phyloP scores from a whole-genome alignment of 2,888 invertebrate species.

The Drosophila stalkeri region DNA sequence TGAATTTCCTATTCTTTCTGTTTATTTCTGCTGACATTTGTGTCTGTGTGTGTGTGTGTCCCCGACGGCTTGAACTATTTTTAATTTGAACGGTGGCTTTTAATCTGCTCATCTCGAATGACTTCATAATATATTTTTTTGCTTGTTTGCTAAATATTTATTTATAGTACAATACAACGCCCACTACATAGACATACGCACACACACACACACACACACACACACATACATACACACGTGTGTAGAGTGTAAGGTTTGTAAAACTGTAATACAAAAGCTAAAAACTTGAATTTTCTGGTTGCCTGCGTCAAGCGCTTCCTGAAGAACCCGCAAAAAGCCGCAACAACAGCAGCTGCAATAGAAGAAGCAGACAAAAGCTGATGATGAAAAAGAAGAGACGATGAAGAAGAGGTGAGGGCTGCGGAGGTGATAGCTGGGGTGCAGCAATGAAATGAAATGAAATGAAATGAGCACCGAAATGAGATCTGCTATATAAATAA shows the following conservation, averaged over 20 bases:
- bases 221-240: background rate
- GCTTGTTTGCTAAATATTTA: slow-evolving; percentile 66
- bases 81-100: slow-evolving; percentile 21
- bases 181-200: slow-evolving; percentile 11
- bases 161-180: slow-evolving; percentile 60
- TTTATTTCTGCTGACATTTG: slow-evolving; percentile 6
- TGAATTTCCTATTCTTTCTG: background rate
- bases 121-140: slow-evolving; percentile 52
- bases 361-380: slow-evolving; percentile 4
- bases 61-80: slow-evolving; percentile 22
- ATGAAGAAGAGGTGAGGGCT: background rate
- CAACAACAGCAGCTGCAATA: background rate
- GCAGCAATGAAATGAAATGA: slow-evolving; percentile 49
- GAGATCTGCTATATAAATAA: slow-evolving; percentile 71
- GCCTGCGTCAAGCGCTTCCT: slow-evolving; percentile 76
- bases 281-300: slow-evolving; percentile 69
- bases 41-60: background rate
- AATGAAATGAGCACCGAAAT: slow-evolving; percentile 70
- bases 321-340: slow-evolving; percentile 40
- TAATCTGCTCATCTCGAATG: slow-evolving; percentile 51
- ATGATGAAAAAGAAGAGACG: background rate
- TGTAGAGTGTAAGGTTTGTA: slow-evolving; percentile 20
- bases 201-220: background rate
- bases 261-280: slow-evolving; percentile 45
- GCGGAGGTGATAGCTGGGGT: background rate